Evolutionary conservation across 2,888 invertebrate genomes (phyloP), one percentile per base, ranked within the genome.

Genomic region (Caenorhabditis uteleia): DNA sequence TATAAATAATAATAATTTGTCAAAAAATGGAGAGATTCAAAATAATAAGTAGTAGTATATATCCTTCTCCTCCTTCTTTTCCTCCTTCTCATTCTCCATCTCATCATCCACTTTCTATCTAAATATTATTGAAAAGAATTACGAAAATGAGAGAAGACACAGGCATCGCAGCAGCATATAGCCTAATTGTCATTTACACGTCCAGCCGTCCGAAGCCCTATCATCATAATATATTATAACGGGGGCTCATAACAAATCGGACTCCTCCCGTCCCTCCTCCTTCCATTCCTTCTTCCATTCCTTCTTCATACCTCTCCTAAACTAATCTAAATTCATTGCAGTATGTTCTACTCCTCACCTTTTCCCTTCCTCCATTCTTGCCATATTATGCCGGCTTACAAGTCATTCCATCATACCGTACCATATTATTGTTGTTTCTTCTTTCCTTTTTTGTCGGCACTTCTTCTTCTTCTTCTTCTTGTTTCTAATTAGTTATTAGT

Each of bases 151-250:
- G 29, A 29, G 5, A 39, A 12, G 27, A 42, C 77, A 54, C 21
- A 78, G 75, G 68, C 25, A 75, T 26, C 2, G 65, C 59, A 14
- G n/a, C n/a, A n/a, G n/a, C n/a, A n/a, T n/a, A 43, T 14, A 18
- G 34, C 53, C 60, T 54, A 60, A 60, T 60, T 60, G 60, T 60
- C 60, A 60, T 54, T 60, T 60, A 60, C 60, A 60, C 60, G 20
- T 10, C 25, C 25, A 38, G 23, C 40, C 14, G 38, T 36, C 34
- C 42, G 60, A 60, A 60, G 60, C 60, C 60, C 53, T 60, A 60
- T 60, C 53, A 54, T 48, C 51, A 23, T 42, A 25, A 27, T n/a
- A n/a, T 16, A 6, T 12, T 25, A 10, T 42, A 42, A 31, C 33
- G 20, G 23, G 14, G 5, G 21, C 29, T 12, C 29, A 29, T 8